These are phyloP conservation scores for Brachypalpus laphriformis DNA, from an alignment of 2,888 invertebrate genomes.

Conservation along the genomic window DNA sequence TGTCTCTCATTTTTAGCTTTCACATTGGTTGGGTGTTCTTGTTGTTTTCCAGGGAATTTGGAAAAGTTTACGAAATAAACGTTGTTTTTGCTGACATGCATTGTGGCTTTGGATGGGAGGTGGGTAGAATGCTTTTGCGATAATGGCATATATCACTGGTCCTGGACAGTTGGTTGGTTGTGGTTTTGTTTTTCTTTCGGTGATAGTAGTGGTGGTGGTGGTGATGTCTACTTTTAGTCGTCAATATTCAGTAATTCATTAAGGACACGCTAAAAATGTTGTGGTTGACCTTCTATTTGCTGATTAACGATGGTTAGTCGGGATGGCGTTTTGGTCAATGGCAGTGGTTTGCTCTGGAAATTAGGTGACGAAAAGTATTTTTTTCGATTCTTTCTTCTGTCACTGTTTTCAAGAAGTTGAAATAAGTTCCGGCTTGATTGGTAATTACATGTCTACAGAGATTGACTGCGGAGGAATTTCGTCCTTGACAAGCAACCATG, in stretches of 20 bases:
- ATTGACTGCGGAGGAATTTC: constrained; percentile 4
- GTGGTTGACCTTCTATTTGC: constrained; percentile 44
- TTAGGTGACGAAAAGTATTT: constrained; percentile 11
- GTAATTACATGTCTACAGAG: constrained; percentile 7
- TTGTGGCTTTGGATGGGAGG: neutral
- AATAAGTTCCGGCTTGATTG: constrained; percentile 32
- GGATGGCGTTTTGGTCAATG: neutral
- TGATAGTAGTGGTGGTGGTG: too few species aligned
- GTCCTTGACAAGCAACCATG: constrained; percentile 15
- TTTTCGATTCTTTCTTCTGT: neutral
- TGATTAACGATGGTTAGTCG: constrained; percentile 23
- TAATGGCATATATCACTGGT: constrained; percentile 44
- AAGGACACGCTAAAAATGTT: constrained; percentile 1
- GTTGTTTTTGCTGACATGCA: constrained; percentile 51
- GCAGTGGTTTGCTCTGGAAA: neutral
- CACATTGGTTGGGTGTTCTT: constrained; percentile 1
- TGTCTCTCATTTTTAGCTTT: constrained; percentile 4
- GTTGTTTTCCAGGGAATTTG: constrained; percentile 7
- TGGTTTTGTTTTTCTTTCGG: neutral
- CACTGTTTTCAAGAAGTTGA: neutral
- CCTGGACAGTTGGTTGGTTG: neutral
- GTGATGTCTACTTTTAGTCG: neutral
- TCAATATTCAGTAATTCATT: constrained; percentile 32
- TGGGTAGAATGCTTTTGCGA: constrained; percentile 3
- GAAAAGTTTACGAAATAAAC: constrained; percentile 54